phyloP scores from a whole-genome alignment of 2,888 invertebrate species.

The Gryllus longicercus region DNA sequence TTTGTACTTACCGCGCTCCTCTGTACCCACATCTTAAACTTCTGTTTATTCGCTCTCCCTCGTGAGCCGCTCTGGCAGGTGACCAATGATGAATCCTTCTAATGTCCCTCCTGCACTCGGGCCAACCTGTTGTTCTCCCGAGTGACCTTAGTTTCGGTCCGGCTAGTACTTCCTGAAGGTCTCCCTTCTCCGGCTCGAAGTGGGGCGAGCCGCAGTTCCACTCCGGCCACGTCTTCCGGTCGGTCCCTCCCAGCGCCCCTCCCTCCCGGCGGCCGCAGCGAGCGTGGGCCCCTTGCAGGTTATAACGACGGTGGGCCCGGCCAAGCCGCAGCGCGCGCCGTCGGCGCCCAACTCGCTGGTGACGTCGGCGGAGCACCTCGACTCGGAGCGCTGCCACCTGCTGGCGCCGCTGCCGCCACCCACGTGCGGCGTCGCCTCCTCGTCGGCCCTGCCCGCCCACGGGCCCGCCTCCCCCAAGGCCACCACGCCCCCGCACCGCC shows the following conservation, averaged over 20 bases:
- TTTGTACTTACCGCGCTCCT: no score
- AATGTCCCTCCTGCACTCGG: no score
- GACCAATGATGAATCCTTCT: no score
- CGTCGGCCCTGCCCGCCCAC: constrained; percentile 67
- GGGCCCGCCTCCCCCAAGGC: constrained; percentile 51
- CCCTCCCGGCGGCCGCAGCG: neutral
- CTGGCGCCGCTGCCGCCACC: constrained; percentile 33
- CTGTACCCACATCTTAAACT: no score
- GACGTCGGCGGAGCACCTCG: constrained; percentile 47
- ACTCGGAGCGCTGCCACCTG: constrained; percentile 41
- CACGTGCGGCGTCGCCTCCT: constrained; percentile 51
- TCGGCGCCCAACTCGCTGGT: constrained; percentile 40
- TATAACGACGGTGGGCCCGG: constrained; percentile 74
- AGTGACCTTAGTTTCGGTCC: no score
- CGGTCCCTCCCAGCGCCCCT: neutral
- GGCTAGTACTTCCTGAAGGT: no score
- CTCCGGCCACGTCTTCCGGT: neutral
- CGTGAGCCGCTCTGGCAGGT: no score
- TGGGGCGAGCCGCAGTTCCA: no score
- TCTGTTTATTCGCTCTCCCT: no score
- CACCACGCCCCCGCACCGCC: constrained; percentile 53
- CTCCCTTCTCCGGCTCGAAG: no score
- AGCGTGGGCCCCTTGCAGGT: constrained; percentile 52
- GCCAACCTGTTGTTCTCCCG: no score
- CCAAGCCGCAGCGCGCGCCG: constrained; percentile 66